These are phyloP conservation scores for Carterocephalus palaemon DNA, from an alignment of 2,888 invertebrate genomes.

Conservation along the genomic window DNA sequence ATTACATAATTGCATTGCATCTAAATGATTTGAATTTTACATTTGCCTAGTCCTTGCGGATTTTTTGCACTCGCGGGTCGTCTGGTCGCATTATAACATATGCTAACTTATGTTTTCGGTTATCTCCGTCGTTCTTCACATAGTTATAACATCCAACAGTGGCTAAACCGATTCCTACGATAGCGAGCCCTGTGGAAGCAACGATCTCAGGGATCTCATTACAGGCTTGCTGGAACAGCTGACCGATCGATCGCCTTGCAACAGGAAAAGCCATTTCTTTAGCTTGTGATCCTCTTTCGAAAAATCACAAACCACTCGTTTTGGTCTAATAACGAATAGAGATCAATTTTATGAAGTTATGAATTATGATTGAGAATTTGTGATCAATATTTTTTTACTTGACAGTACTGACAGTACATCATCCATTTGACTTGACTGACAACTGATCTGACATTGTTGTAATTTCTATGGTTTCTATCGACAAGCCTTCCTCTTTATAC, in stretches of 20 bases:
- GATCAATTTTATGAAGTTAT: no score
- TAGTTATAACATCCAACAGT: constrained; percentile 70
- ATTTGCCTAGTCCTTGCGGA: constrained; percentile 71
- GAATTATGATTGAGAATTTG: no score
- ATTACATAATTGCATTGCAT: constrained; percentile 72
- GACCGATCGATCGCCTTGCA: constrained; percentile 55
- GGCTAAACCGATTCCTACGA: constrained; percentile 78
- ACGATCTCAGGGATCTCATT: constrained; percentile 86
- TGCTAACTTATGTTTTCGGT: constrained; percentile 80
- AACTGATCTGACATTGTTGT: no score
- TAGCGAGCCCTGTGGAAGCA: constrained; percentile 77
- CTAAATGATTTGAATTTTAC: constrained; percentile 23
- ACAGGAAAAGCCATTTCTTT: constrained; percentile 51
- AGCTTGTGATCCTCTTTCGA: neutral
- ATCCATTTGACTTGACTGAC: no score
- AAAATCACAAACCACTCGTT: neutral
- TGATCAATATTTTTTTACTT: no score
- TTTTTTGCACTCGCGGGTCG: constrained; percentile 80
- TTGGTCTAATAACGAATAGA: no score
- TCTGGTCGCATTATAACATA: constrained; percentile 83
- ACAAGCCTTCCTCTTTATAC: no score
- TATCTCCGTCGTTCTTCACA: constrained; percentile 80
- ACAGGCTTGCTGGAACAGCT: constrained; percentile 73
- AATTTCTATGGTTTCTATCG: no score
- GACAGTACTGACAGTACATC: no score